These are phyloP conservation scores for Buphagus erythrorhynchus DNA, from an alignment of 2,797 vertebrate genomes.

Conservation along the genomic window DNA sequence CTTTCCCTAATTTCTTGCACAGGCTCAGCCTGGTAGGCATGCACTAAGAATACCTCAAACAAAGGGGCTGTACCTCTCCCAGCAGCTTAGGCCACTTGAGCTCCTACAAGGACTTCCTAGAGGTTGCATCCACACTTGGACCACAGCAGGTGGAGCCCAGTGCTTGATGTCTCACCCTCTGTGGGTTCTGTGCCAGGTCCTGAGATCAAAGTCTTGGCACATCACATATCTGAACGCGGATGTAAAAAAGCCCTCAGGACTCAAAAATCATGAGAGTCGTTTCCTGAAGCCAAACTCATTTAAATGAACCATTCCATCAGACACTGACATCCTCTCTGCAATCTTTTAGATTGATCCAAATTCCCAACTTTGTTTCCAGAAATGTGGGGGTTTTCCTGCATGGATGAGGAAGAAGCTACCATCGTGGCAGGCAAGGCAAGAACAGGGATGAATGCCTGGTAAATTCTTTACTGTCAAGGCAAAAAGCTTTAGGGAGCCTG, in stretches of 20 bases:
- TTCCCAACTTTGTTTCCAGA: not conserved
- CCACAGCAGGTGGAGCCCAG: not conserved
- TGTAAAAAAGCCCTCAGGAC: not conserved
- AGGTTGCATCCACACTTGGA: not conserved
- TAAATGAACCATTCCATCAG: not conserved
- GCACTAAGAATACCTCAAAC: not conserved
- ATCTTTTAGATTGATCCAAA: not conserved
- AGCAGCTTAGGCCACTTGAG: not conserved
- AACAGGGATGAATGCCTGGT: not conserved
- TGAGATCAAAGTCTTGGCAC: not conserved
- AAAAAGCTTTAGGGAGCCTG: not conserved
- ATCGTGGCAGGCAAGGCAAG: not conserved
- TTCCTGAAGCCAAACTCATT: not conserved
- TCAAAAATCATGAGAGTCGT: not conserved
- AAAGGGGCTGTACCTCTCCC: not conserved
- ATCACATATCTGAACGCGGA: fast-evolving
- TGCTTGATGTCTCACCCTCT: not conserved
- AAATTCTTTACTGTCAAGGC: not conserved
- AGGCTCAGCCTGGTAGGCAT: not conserved
- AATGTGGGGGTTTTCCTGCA: not conserved
- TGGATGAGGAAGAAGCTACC: not conserved
- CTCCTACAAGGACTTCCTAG: not conserved
- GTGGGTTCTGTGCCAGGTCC: not conserved
- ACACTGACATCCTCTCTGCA: not conserved
- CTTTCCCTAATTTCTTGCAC: not conserved